phyloP scores from a whole-genome alignment of 2,888 invertebrate genomes.

The Drosophila mayaguana region DNA sequence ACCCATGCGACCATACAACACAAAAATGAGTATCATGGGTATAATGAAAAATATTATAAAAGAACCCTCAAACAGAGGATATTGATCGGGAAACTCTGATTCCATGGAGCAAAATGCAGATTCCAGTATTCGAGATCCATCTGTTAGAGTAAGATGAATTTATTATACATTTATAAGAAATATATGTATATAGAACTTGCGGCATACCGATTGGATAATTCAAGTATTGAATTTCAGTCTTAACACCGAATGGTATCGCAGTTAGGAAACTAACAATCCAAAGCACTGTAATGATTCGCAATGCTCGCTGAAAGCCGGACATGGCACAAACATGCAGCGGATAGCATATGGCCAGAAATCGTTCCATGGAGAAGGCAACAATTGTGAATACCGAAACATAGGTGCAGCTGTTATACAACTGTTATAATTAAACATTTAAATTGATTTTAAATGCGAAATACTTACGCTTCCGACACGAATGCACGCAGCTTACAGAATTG shows the following conservation, averaged over 20 bases:
- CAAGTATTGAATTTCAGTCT: conserved; percentile 91
- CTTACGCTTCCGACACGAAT: conserved; percentile 94
- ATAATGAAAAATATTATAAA: conserved; percentile 93
- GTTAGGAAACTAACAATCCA: conserved; percentile 92
- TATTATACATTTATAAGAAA: not conserved
- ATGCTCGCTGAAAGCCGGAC: conserved; percentile 92
- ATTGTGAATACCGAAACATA: conserved; percentile 96
- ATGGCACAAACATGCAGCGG: conserved; percentile 93
- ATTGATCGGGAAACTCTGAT: conserved; percentile 86
- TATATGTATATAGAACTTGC: conserved; percentile 19
- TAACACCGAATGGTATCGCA: conserved; percentile 91
- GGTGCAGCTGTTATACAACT: conserved; percentile 88
- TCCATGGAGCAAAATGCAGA: conserved; percentile 93
- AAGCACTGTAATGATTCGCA: conserved; percentile 90
- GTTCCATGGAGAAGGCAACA: conserved; percentile 95
- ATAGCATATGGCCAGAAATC: conserved; percentile 96
- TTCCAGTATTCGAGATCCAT: conserved; percentile 87
- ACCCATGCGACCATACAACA: conserved; percentile 93
- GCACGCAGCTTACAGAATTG: conserved; percentile 93
- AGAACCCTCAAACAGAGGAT: conserved; percentile 92
- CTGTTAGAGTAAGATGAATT: conserved; percentile 74
- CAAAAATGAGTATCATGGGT: conserved; percentile 90
- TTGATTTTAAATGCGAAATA: conserved; percentile 57
- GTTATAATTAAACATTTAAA: not conserved
- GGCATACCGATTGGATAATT: conserved; percentile 89